Percentiles rank a stretch among this genome's conserved stretches.
These are phyloP conservation scores for Scaptomyza tumidula DNA, from an alignment of 2,888 invertebrate species.

Conservation along the genomic window DNA sequence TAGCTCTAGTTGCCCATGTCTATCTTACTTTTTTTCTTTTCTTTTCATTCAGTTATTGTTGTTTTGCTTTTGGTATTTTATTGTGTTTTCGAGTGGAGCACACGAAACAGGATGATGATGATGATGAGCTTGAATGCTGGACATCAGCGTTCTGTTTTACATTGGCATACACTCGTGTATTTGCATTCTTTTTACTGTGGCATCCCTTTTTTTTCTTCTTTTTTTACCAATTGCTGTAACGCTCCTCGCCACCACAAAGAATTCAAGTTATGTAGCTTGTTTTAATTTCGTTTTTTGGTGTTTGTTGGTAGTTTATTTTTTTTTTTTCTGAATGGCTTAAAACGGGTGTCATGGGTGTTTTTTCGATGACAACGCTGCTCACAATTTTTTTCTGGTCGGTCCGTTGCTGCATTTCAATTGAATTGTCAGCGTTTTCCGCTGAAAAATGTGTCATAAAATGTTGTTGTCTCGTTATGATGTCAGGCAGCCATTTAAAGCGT, in stretches of 20 bases:
- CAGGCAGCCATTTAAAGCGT: constrained; percentile 21
- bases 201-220: no score
- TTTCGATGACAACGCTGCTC: constrained; percentile 57
- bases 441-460: constrained; percentile 49
- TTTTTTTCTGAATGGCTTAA: neutral
- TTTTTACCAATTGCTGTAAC: constrained; percentile 25
- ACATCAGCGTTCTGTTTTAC: constrained; percentile 48
- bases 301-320: neutral
- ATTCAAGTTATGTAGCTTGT: constrained; percentile 39
- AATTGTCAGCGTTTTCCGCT: constrained; percentile 65
- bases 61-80: constrained; percentile 43
- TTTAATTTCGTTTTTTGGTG: constrained; percentile 62
- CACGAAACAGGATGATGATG: constrained; percentile 44
- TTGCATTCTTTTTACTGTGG: constrained; percentile 49
- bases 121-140: constrained; percentile 27
- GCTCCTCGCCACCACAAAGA: constrained; percentile 10
- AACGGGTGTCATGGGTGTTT: neutral
- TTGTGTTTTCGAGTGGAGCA: constrained; percentile 53
- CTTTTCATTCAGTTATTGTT: constrained; percentile 12
- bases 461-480: constrained; percentile 34
- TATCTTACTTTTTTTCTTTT: constrained; percentile 22
- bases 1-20: constrained; percentile 4
- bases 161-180: constrained; percentile 51
- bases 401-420: constrained; percentile 58
- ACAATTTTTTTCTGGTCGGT: constrained; percentile 25